Evolutionary conservation across 2,113 vertebrate genomes (phyloP).

Genomic region (Danionella cerebrum): DNA sequence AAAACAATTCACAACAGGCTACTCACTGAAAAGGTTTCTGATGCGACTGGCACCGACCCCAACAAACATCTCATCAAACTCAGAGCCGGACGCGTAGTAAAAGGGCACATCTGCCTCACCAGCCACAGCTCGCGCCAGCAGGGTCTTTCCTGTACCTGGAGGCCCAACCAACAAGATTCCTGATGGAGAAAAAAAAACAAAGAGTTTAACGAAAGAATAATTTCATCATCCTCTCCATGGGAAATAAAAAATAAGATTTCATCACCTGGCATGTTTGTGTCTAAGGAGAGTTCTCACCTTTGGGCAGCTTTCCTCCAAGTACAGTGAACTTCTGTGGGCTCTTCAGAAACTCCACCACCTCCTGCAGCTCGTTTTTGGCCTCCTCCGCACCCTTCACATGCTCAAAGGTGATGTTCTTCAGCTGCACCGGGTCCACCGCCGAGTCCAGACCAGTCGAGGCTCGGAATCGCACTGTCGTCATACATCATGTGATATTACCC

Average conservation of each 20-base stretch:
- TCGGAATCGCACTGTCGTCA: slow-evolving; percentile 86
- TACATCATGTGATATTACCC: slow-evolving; percentile 65
- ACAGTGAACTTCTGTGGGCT: slow-evolving; percentile 94
- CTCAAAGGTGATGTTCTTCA: slow-evolving; percentile 98
- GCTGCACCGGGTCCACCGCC: slow-evolving; percentile 88
- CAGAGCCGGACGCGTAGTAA: slow-evolving; percentile 93
- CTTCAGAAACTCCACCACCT: slow-evolving; percentile 95
- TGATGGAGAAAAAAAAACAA: slow-evolving; percentile 37
- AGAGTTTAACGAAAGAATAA: neutral
- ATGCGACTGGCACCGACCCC: slow-evolving; percentile 96
- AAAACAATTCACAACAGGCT: no score
- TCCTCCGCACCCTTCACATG: slow-evolving; percentile 97
- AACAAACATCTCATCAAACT: slow-evolving; percentile 99
- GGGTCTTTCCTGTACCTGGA: slow-evolving; percentile 94
- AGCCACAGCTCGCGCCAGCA: slow-evolving; percentile 91
- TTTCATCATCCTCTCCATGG: neutral
- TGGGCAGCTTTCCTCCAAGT: slow-evolving; percentile 94
- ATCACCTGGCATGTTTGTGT: no score
- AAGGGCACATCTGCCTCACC: slow-evolving; percentile 96
- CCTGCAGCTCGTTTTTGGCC: slow-evolving; percentile 95
- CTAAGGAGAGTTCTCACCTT: slow-evolving; percentile 64
- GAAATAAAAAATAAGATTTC: no score
- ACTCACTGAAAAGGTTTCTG: slow-evolving; percentile 91
- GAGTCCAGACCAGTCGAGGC: slow-evolving; percentile 91
- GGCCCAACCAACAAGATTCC: slow-evolving; percentile 90